Percentiles rank a stretch among this genome's conserved stretches.
phyloP scores from a whole-genome alignment of 2,113 vertebrate genomes.

The Silurus meridionalis region DNA sequence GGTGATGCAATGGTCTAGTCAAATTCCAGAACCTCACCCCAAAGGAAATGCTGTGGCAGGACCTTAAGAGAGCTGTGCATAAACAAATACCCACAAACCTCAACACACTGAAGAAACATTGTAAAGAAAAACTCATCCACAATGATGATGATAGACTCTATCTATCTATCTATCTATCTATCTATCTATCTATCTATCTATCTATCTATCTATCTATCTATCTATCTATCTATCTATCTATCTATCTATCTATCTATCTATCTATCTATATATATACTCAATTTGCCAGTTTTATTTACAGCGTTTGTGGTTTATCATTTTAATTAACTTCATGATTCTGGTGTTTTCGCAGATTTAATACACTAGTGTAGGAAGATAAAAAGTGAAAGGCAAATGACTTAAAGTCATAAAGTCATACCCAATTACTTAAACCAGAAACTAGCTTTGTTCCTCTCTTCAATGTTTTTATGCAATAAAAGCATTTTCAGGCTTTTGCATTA shows the following conservation, averaged over 20 bases:
- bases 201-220: no score
- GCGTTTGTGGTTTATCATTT: background rate
- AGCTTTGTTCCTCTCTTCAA: conserved; percentile 15
- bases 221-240: background rate
- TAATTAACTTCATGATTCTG: background rate
- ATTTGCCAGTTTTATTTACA: background rate
- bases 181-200: no score
- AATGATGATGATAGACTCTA: no score
- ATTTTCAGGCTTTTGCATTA: background rate
- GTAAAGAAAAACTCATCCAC: no score
- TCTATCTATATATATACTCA: background rate
- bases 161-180: no score
- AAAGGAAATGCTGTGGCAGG: no score
- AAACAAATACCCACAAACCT: no score
- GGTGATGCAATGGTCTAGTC: no score
- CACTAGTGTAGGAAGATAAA: background rate
- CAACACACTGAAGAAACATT: no score
- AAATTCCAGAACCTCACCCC: no score
- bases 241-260: background rate
- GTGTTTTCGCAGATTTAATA: background rate
- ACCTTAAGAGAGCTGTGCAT: no score
- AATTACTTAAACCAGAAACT: conserved; percentile 29
- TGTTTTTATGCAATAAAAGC: background rate
- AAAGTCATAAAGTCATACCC: background rate
- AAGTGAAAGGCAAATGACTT: conserved; percentile 14